phyloP scores from a whole-genome alignment of 2,888 invertebrate species.

The Artemia sp. region DNA sequence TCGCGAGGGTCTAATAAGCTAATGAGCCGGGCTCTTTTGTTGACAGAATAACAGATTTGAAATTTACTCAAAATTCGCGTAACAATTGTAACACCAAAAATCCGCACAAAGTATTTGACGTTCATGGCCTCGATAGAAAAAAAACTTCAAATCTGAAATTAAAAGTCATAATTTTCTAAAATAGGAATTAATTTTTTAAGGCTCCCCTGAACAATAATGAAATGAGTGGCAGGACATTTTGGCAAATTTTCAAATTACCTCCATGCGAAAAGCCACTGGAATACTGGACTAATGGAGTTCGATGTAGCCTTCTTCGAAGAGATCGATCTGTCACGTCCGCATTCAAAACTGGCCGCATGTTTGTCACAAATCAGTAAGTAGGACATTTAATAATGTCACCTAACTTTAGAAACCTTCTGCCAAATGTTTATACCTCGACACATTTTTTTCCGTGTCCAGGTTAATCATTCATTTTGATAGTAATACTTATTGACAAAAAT shows the following conservation, averaged over 20 bases:
- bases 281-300: slow-evolving; percentile 32
- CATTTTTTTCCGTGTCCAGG: too few relatives aligned
- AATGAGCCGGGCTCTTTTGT: too few relatives aligned
- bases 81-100: too few relatives aligned
- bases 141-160: too few relatives aligned
- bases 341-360: slow-evolving; percentile 32
- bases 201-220: slow-evolving; percentile 20
- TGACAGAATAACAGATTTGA: too few relatives aligned
- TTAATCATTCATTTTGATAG: too few relatives aligned
- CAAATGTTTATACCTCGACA: not conserved
- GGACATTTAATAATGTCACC: slow-evolving; percentile 10
- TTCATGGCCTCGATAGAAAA: too few relatives aligned
- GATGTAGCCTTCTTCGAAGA: slow-evolving; percentile 33
- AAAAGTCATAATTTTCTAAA: too few relatives aligned
- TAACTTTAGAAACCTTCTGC: slow-evolving; percentile 12
- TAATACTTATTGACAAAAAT: not conserved
- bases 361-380: slow-evolving; percentile 30
- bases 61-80: too few relatives aligned
- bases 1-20: too few relatives aligned
- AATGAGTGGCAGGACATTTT: slow-evolving; percentile 13
- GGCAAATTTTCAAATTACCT: slow-evolving; percentile 31
- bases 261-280: slow-evolving; percentile 30
- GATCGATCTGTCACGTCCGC: slow-evolving; percentile 32
- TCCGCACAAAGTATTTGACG: too few relatives aligned
- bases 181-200: too few relatives aligned